A percentile compares a stretch with the other conserved stretches of the same genome.
Evolutionary conservation across 2,113 vertebrate genomes (phyloP).

Genomic region (Suricata suricatta): DNA sequence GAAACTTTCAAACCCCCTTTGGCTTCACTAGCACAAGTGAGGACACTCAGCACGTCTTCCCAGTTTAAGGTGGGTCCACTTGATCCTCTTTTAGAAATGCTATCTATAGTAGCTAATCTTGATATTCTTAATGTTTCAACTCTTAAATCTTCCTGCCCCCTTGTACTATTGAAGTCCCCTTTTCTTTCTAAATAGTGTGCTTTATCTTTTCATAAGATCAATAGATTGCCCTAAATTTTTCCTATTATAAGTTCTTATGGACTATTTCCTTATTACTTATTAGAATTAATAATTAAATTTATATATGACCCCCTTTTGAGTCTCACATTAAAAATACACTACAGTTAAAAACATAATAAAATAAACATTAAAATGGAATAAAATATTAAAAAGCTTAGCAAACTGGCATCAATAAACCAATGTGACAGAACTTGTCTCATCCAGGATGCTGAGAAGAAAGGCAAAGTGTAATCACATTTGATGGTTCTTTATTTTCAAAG

Average conservation of each 20-base stretch:
- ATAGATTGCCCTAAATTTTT: constrained; percentile 6
- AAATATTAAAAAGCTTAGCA: constrained; percentile 72
- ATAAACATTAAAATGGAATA: constrained; percentile 75
- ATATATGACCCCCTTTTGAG: constrained; percentile 60
- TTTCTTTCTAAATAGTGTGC: neutral
- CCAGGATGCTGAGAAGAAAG: neutral
- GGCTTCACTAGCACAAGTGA: neutral
- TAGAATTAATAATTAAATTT: constrained; percentile 77
- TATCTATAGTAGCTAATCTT: neutral
- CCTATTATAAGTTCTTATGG: constrained; percentile 60
- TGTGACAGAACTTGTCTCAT: neutral
- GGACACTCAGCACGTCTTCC: neutral
- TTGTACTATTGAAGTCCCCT: neutral
- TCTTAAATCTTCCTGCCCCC: neutral
- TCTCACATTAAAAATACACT: constrained; percentile 71
- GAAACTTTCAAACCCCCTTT: neutral
- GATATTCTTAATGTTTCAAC: neutral
- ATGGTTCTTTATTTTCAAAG: constrained; percentile 7
- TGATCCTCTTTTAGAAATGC: neutral
- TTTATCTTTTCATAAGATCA: constrained; percentile 36
- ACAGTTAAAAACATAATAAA: constrained; percentile 75
- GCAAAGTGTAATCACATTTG: constrained; percentile 39
- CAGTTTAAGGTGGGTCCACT: neutral
- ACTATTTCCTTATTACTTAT: constrained; percentile 55
- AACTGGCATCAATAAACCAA: constrained; percentile 57